Evolutionary conservation across 1,140 invertebrate genomes (phyloP), one percentile per base, ranked within the genome.

Genomic region (Phenacoccus solenopsis): DNA sequence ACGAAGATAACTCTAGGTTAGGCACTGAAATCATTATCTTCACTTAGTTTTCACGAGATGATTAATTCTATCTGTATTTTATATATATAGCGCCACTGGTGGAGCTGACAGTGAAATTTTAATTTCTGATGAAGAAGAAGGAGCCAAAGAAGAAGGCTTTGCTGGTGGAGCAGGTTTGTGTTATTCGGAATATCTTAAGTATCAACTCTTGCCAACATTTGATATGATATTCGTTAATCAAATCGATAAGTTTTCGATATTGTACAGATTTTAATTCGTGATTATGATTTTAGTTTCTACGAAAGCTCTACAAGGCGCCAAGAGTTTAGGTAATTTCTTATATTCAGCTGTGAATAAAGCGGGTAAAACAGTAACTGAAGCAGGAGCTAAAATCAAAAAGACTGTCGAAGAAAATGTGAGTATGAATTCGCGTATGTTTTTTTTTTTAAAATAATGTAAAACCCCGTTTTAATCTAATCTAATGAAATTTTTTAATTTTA

Each of bases 321-420:
- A 90, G 83, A 93, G 84, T 76, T 89, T 96, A 78, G 94, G 94
- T 74, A 95, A 87, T 78, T 94, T 94, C 81, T 82, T 95, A 71
- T 94, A 90, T 80, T 91, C 90, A 74, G 90, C 91, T 73, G 91
- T 92, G 30, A 93, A 91, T 79, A 94, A 94, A 82, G 91, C 91
- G 70, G 90, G 91, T 22, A 86, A 86, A 76, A 86, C 84, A 57
- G 86, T 90, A 21, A 73, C 70, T 68, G 87, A 90, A 79, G 89
- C 88, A 72, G 86, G 89, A 70, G 93, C 87, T 73, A 94, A 96
- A 80, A 90, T 98, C 75, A 96, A 96, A 83, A 91, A 94, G 80
- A 91, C 91, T 75, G 93, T 96, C 70, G 94, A 96, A 81, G 92
- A 96, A 83, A 96, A 94, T 80, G 93, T 96, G 80, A 90, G n/a